A percentile compares a stretch with the other conserved stretches of the same genome.
Conservation (phyloP, 2,888 invertebrate genomes). For the Scrobipalpa costella region DNA sequence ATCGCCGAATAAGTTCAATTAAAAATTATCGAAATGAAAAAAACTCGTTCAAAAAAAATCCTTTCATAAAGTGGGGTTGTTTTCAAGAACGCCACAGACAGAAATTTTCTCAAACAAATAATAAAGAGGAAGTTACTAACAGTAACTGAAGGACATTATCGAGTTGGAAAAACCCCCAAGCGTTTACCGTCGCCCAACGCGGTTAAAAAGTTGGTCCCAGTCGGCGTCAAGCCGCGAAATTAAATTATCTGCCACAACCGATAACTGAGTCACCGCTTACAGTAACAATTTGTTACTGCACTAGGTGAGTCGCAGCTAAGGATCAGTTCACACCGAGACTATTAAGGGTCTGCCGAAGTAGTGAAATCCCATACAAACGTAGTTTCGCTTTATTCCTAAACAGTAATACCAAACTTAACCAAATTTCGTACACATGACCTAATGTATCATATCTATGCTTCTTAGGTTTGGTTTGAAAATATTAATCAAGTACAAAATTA, state of each 20-base stretch:
- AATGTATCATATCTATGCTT: too few species aligned
- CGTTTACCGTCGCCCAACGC: constrained; percentile 32
- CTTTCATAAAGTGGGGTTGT: not conserved
- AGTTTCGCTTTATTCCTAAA: too few species aligned
- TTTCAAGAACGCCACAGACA: constrained; percentile 5
- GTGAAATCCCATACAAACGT: too few species aligned
- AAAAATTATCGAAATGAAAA: too few species aligned
- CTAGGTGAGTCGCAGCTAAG: not conserved
- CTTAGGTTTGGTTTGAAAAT: too few species aligned
- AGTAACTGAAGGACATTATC: constrained; percentile 47
- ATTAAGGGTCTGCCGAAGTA: too few species aligned
- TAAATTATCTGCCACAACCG: constrained; percentile 26
- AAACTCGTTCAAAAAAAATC: not conserved
- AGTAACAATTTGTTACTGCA: constrained; percentile 1
- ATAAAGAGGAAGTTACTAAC: constrained; percentile 36
- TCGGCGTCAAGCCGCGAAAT: constrained; percentile 29
- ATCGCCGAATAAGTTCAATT: too few species aligned
- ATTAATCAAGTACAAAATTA: too few species aligned
- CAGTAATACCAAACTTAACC: too few species aligned
- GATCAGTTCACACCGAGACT: too few species aligned
- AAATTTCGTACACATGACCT: too few species aligned
- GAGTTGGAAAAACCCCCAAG: constrained; percentile 42
- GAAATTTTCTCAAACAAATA: constrained; percentile 20
- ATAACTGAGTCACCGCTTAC: constrained; percentile 1
- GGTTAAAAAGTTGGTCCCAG: constrained; percentile 34